A percentile compares a stretch with the other conserved stretches of the same genome.
Evolutionary conservation across 2,113 vertebrate species (phyloP).

Genomic region (Fulica atra): DNA sequence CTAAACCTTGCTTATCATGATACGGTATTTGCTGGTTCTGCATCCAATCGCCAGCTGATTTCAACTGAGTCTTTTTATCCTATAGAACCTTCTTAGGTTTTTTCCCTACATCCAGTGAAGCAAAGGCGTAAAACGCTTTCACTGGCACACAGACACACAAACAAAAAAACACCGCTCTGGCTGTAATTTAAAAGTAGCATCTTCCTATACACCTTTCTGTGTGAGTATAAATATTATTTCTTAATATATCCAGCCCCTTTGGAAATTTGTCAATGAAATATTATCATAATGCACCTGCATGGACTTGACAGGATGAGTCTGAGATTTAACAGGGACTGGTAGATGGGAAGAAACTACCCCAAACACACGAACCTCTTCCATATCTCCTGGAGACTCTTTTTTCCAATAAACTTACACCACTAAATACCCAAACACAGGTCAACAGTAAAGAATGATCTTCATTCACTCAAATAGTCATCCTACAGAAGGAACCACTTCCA

Average conservation of each 20-base stretch:
- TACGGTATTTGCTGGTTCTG: not conserved
- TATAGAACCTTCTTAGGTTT: not conserved
- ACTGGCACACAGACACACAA: no score
- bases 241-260: not conserved
- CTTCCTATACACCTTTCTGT: not conserved
- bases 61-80: not conserved
- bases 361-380: not conserved
- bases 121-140: not conserved
- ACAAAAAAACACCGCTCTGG: not conserved
- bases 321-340: not conserved
- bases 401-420: not conserved
- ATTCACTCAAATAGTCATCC: not conserved
- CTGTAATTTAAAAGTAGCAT: not conserved
- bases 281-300: not conserved
- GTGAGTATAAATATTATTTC: not conserved
- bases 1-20: not conserved
- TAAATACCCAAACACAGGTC: not conserved
- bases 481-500: not conserved
- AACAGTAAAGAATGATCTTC: not conserved
- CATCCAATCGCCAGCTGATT: not conserved
- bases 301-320: not conserved
- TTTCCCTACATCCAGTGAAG: accelerated
- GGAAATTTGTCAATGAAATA: not conserved
- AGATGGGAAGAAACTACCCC: not conserved
- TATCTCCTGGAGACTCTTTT: not conserved